These are phyloP conservation scores for Urocolius indicus DNA, from an alignment of 2,113 vertebrate genomes.

Conservation along the genomic window DNA sequence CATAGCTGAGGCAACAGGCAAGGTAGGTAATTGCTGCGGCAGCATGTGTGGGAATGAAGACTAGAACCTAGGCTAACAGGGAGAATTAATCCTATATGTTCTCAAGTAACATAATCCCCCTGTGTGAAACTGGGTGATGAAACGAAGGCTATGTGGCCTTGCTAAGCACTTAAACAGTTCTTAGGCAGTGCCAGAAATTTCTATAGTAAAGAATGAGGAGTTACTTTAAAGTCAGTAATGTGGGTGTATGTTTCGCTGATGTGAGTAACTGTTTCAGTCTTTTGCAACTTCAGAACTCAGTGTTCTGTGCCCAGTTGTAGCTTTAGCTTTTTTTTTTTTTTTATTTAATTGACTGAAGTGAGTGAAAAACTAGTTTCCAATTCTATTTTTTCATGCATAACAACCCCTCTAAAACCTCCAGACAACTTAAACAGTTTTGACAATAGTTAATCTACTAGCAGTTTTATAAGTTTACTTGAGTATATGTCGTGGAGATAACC, in stretches of 20 bases:
- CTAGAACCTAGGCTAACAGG: neutral
- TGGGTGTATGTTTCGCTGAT: neutral
- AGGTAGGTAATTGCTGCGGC: neutral
- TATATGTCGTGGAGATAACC: neutral
- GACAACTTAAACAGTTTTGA: neutral
- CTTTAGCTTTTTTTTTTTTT: neutral
- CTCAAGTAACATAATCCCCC: neutral
- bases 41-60: neutral
- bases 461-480: neutral
- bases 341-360: neutral
- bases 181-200: neutral
- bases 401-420: neutral
- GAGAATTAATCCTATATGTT: neutral
- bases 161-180: neutral
- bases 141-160: neutral
- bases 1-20: neutral
- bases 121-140: neutral
- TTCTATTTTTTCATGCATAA: neutral
- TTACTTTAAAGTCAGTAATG: neutral
- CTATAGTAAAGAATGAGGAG: neutral
- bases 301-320: neutral
- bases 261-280: neutral
- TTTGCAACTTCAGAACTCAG: neutral
- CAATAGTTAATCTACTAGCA: neutral
- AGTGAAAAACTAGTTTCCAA: neutral